Conservation (phyloP, 2,113 vertebrate species). For the Symphodus melops region DNA sequence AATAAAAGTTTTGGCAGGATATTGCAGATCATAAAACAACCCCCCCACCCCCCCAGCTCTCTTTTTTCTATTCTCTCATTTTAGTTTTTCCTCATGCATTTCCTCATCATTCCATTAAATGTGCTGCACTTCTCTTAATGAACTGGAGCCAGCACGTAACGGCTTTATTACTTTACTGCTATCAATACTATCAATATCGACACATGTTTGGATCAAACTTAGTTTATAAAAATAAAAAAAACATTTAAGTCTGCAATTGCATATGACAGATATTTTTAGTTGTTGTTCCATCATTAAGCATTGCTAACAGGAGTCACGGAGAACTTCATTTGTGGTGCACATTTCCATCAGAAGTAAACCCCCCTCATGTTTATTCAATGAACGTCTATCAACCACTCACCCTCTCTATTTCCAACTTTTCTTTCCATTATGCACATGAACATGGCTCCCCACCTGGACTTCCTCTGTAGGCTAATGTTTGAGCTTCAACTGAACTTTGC, state of each 20-base stretch:
- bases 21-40: slow-evolving; percentile 80
- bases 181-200: background rate
- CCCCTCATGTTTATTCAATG: slow-evolving; percentile 11
- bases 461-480: slow-evolving; percentile 31
- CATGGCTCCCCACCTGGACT: slow-evolving; percentile 37
- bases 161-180: slow-evolving; percentile 4
- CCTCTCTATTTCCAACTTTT: slow-evolving; percentile 12
- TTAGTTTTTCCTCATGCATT: slow-evolving; percentile 18
- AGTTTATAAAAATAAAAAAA: background rate
- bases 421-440: slow-evolving; percentile 44
- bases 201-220: slow-evolving; percentile 5
- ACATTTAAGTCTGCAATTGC: background rate
- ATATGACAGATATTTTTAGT: slow-evolving; percentile 11
- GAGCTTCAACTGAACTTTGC: slow-evolving; percentile 40
- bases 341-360: slow-evolving; percentile 8
- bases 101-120: slow-evolving; percentile 26
- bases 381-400: slow-evolving; percentile 1
- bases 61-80: slow-evolving; percentile 9
- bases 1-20: slow-evolving; percentile 80
- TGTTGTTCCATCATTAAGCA: slow-evolving; percentile 36
- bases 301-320: slow-evolving; percentile 15
- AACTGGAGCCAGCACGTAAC: slow-evolving; percentile 8
- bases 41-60: slow-evolving; percentile 6
- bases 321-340: slow-evolving; percentile 8
- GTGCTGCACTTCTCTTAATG: slow-evolving; percentile 24